Conservation (phyloP, 2,888 invertebrate genomes). For the Byasa hedistus region DNA sequence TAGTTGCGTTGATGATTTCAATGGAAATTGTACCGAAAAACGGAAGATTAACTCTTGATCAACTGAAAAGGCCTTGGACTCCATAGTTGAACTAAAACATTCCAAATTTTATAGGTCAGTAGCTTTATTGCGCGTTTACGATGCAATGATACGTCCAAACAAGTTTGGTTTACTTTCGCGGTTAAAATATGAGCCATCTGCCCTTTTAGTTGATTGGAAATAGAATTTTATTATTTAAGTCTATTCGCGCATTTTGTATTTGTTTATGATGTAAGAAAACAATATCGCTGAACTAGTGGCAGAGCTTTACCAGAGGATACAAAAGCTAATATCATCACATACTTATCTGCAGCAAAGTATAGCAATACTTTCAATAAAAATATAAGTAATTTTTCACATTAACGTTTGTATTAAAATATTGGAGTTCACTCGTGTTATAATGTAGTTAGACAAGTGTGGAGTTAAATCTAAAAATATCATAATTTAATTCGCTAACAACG, state of each 20-base stretch:
- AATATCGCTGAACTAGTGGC: no score
- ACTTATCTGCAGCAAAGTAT: no score
- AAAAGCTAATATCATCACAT: no score
- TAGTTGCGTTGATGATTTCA: no score
- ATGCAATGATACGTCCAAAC: slow-evolving; percentile 17
- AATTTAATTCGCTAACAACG: neutral
- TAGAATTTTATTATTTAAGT: slow-evolving; percentile 1
- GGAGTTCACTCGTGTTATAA: no score
- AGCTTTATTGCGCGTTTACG: slow-evolving; percentile 17
- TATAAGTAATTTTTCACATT: no score
- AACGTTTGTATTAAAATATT: no score
- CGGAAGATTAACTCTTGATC: neutral
- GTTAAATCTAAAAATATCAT: neutral
- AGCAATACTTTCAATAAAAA: no score
- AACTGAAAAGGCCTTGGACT: slow-evolving; percentile 4
- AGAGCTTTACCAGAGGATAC: no score
- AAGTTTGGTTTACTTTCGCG: slow-evolving; percentile 13
- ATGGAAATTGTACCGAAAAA: no score
- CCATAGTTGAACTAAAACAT: slow-evolving; percentile 10
- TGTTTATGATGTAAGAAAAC: neutral
- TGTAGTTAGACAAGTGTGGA: neutral
- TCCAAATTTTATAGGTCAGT: slow-evolving; percentile 16
- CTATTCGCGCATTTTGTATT: neutral
- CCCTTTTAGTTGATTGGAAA: slow-evolving; percentile 14
- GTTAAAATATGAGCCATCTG: slow-evolving; percentile 14